Conservation (phyloP, 2,113 vertebrate genomes). For the Cyanoderma ruficeps region DNA sequence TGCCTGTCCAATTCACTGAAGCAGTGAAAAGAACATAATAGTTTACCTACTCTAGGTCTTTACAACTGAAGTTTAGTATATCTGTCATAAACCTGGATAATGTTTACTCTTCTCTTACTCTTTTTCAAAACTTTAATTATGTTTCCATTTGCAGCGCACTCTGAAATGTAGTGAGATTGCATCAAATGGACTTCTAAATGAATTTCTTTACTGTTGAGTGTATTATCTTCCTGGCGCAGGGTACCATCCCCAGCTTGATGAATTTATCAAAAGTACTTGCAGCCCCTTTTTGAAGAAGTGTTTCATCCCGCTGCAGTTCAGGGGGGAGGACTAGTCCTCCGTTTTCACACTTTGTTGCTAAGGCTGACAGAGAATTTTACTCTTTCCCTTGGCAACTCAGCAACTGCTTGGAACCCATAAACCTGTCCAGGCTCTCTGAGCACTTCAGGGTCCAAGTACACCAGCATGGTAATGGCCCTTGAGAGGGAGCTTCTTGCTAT, state of each 20-base stretch:
- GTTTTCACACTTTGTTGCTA: neutral
- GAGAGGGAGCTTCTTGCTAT: neutral
- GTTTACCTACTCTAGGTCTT: neutral
- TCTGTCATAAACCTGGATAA: neutral
- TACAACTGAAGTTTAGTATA: neutral
- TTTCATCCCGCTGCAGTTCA: neutral
- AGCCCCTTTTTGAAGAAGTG: neutral
- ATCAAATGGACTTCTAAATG: neutral
- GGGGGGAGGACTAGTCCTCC: neutral
- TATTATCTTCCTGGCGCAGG: neutral
- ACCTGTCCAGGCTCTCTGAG: neutral
- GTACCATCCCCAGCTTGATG: neutral
- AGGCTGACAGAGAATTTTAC: neutral
- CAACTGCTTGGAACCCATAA: neutral
- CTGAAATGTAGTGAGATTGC: neutral
- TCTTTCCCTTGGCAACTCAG: neutral
- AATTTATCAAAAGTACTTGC: neutral
- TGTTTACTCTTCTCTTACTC: neutral
- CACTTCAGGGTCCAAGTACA: neutral
- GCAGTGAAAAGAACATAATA: neutral
- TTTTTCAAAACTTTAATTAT: neutral
- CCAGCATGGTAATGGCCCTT: neutral
- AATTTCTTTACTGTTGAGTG: neutral
- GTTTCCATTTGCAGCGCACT: neutral
- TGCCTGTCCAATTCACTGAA: neutral